These are phyloP conservation scores for Cataglyphis rosenhaueri DNA, from an alignment of 2,888 invertebrate genomes.

Conservation along the genomic window DNA sequence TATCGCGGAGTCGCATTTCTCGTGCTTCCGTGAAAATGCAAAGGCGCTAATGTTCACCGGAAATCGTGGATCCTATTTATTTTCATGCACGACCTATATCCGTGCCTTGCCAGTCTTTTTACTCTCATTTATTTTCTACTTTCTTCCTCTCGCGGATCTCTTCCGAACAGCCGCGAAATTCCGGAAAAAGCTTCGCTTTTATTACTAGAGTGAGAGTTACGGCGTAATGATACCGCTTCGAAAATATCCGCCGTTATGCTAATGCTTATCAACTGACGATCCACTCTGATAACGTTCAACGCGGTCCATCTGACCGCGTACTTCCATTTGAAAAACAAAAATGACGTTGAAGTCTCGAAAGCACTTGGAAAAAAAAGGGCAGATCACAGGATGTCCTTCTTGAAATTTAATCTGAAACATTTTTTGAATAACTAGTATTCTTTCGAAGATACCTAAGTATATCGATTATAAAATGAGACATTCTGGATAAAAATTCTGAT, in stretches of 20 bases:
- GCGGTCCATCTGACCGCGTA: background rate
- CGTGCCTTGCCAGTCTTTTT: slow-evolving; percentile 44
- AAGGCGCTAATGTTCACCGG: slow-evolving; percentile 62
- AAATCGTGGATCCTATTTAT: slow-evolving; percentile 74
- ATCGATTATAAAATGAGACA: background rate
- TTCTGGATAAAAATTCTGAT: background rate
- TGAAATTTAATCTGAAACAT: background rate
- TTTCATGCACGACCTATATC: slow-evolving; percentile 76
- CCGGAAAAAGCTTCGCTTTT: slow-evolving; percentile 8
- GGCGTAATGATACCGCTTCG: background rate
- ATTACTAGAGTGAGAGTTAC: background rate
- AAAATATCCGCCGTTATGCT: background rate
- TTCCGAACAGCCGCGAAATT: background rate
- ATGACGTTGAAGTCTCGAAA: background rate
- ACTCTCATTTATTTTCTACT: slow-evolving; percentile 48
- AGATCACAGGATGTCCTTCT: background rate
- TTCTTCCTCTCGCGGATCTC: background rate
- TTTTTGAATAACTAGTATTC: background rate
- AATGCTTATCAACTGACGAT: slow-evolving; percentile 2
- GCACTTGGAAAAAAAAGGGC: background rate
- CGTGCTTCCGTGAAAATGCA: slow-evolving; percentile 48
- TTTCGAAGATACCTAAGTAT: background rate
- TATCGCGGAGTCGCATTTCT: slow-evolving; percentile 35
- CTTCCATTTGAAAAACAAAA: background rate
- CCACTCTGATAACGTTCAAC: background rate